Evolutionary conservation across 53 echinoderm and acorn worm species (phyloP).

Genomic region (Antedon mediterranea): DNA sequence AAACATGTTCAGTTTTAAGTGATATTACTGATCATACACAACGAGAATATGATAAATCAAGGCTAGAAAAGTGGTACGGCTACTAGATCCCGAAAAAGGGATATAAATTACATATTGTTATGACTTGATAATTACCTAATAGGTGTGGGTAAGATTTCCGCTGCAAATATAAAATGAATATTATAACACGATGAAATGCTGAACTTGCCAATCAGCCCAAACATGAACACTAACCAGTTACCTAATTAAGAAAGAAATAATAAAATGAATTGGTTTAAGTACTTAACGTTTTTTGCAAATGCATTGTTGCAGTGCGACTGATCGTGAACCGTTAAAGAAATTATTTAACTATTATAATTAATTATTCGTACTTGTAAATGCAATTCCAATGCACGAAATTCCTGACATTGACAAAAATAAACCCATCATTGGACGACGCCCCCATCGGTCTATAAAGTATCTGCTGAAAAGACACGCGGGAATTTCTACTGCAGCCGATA

Average conservation of each 20-base stretch:
- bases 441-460: neutral
- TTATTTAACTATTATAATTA: too few relatives aligned
- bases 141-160: neutral
- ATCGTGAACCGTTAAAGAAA: too few relatives aligned
- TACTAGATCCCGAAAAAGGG: too few relatives aligned
- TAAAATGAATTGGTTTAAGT: too few relatives aligned
- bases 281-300: too few relatives aligned
- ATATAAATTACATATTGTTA: too few relatives aligned
- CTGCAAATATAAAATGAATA: neutral
- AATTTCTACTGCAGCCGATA: neutral
- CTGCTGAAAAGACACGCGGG: neutral
- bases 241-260: neutral
- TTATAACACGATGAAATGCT: neutral
- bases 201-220: neutral
- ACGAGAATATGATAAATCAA: too few relatives aligned
- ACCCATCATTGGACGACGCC: neutral
- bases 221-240: neutral
- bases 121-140: neutral
- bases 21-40: too few relatives aligned
- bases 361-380: neutral
- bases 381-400: neutral
- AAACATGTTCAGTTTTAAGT: too few relatives aligned
- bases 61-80: too few relatives aligned
- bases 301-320: too few relatives aligned
- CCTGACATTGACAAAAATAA: neutral